Evolutionary conservation across 2,113 vertebrate species (phyloP).

Genomic region (Antidorcas marsupialis): DNA sequence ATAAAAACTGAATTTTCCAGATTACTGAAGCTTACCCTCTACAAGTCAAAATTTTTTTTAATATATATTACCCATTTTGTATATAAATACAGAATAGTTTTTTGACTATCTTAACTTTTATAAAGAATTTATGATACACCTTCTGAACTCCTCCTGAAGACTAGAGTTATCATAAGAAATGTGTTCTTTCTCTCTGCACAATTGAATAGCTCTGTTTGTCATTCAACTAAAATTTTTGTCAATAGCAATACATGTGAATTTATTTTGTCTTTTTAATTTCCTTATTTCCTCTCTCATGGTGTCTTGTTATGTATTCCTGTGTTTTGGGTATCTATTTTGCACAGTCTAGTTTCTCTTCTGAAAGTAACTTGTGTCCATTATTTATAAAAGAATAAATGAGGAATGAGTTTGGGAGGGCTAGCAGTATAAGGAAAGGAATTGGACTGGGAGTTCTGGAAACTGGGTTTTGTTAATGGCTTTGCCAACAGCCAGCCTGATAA

Average conservation of each 20-base stretch:
- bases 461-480: not conserved
- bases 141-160: not conserved
- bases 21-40: not conserved
- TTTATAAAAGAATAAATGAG: not conserved
- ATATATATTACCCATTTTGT: not conserved
- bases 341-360: not conserved
- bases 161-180: not conserved
- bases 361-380: not conserved
- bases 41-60: not conserved
- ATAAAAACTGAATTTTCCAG: not conserved
- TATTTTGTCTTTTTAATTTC: not conserved
- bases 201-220: not conserved
- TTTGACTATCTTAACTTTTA: not conserved
- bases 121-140: not conserved
- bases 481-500: not conserved
- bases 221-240: not conserved
- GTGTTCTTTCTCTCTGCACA: not conserved
- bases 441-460: not conserved
- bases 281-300: not conserved
- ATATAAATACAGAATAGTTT: not conserved
- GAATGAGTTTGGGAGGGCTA: not conserved
- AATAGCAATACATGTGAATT: not conserved
- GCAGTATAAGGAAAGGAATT: not conserved
- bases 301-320: not conserved
- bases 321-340: not conserved